Evolutionary conservation across 2,113 vertebrate species (phyloP), one percentile per base, ranked within the genome.

Genomic region (Steatornis caripensis): DNA sequence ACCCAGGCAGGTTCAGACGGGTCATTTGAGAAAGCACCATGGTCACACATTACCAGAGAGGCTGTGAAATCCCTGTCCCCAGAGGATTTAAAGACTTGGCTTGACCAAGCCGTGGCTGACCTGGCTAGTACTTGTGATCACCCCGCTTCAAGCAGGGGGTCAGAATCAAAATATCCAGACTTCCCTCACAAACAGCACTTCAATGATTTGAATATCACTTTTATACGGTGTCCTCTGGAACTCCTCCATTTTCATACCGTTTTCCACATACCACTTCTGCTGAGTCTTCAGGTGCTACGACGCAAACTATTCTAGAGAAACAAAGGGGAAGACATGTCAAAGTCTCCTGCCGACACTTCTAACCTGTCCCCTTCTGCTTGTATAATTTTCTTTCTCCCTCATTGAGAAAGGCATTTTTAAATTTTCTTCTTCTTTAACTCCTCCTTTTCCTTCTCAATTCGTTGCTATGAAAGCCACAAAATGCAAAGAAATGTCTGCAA

Each of bases 181-280:
- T 30, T 79, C n/a, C 39, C 45, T 54, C 57, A 36, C 51, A 45
- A 3, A 15, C 45, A 43, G 27, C 62, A 39, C 20, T 49, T 65
- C 75, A 8, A 3, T 32, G 30, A 61, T 13, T 13, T 32, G 24
- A 49, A 13, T 12, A 65, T 27, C 11, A 13, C 20, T 43, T 32
- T 30, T 70, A 14, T 19, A 11, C 1, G 5, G 17, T 54, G 37
- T n/a, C 10, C 60, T 68, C 54, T 58, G 4, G 46, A 60, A 57
- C 36, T 62, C 27, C n/a, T 71, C 54, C 3, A 0, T 45, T 53
- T 74, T 53, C 62, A 54, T 3, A 21, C 23, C 1, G 0, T 19
- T 69, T 64, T 29, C 39, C 36, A 69, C 12, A 21, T 17, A 58
- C 3, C 2, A 0, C 39, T 57, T n/a, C 82, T 62, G 22, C 58